Base-by-base conservation (phyloP, 2,888 invertebrate species). In the Agrochola circellaris region DNA sequence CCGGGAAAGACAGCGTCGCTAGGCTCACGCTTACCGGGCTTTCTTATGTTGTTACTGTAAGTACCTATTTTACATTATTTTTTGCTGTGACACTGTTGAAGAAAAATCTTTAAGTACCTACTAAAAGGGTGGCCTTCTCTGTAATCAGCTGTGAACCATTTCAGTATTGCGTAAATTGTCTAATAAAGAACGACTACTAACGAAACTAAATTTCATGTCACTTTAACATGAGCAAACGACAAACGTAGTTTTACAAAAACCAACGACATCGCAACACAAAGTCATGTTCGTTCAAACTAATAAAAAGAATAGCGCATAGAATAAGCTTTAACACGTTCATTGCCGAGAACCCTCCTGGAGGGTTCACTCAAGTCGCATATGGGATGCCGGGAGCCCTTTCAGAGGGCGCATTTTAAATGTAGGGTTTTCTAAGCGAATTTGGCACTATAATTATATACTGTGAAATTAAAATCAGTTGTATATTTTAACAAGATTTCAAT, bases 21-120 rank as follows among this genome's bases (percentile, higher is more conserved):
- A 97, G 98, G 90, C 98, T 98, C 97, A 98, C 98, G 42, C 97
- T 98, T 94, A 98, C 98, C 89, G 98, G 98, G 82, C 96, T 98
- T 75, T 97, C 98, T 90, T 98, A 98, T 94, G 98, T 98, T 93
- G 98, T 98, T 89, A 97, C 98, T 95, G 98, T 98, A 93, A 97
- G 97, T 97, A 51, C 51, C 23, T 51, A 23, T 51, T 23, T 20
- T 48, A 48, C 45, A 20, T 48, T 1, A 7, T 48, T 48, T 17
- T 48, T 48, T 61, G 8, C 34, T 48, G 30, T 34, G n/a, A 45
- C 17, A 13, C 9, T 51, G 9, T 26, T 15, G 15, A 20, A 54
- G 42, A 42, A 69, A 71, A 34, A 4, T 30, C 30, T 13, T 2
- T 51, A 20, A 20, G 1, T 23, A 61, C n/a, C n/a, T n/a, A n/a